These are phyloP conservation scores for Forbesichthys papilliferus DNA, from an alignment of 2,113 vertebrate species.

Conservation along the genomic window DNA sequence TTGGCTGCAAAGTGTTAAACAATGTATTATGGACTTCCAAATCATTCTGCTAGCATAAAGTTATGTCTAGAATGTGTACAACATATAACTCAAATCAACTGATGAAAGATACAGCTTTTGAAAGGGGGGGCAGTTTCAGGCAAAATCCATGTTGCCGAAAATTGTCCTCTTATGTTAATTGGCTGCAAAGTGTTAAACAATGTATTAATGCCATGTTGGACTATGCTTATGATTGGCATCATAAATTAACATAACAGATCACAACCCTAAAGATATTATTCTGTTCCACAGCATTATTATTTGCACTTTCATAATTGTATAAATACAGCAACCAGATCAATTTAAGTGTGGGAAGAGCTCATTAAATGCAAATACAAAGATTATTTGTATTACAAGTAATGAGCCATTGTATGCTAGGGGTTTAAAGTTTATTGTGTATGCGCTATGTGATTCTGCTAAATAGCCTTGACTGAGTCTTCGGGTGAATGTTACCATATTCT, in stretches of 20 bases:
- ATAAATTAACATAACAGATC: not conserved
- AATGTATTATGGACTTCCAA: too few species aligned
- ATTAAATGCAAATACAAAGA: slow-evolving; percentile 4
- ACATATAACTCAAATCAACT: too few species aligned
- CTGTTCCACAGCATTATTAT: not conserved
- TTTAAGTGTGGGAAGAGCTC: slow-evolving; percentile 4
- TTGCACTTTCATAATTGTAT: not conserved
- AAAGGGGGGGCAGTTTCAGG: too few species aligned
- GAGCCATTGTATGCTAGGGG: slow-evolving; percentile 2
- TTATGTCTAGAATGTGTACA: too few species aligned
- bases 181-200: too few species aligned
- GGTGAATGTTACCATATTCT: slow-evolving; percentile 23
- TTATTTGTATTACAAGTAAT: slow-evolving; percentile 12
- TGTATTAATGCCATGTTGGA: too few species aligned
- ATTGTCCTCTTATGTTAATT: too few species aligned
- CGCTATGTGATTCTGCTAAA: slow-evolving; percentile 28
- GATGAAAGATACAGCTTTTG: too few species aligned
- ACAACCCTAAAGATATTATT: not conserved
- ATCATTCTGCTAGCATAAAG: too few species aligned
- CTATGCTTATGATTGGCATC: not conserved
- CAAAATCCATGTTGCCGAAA: too few species aligned
- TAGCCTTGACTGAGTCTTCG: not conserved
- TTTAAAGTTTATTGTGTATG: slow-evolving; percentile 1
- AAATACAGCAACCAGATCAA: not conserved
- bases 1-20: too few species aligned